A percentile compares a stretch with the other conserved stretches of the same genome.
Conservation (phyloP, 2,797 vertebrate genomes). For the Tachyglossus aculeatus region DNA sequence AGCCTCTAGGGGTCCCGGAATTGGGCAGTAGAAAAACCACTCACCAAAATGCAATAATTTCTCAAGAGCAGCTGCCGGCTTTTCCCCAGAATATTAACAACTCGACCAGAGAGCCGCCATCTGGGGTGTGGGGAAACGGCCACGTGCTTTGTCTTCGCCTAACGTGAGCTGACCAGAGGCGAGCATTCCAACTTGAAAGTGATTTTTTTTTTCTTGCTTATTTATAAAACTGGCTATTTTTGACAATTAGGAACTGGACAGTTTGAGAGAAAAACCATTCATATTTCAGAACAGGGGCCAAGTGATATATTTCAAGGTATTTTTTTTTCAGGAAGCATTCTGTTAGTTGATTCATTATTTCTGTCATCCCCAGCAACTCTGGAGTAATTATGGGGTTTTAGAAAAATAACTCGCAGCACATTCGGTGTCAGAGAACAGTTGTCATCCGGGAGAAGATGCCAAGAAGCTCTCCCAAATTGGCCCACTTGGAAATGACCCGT, state of each 20-base stretch:
- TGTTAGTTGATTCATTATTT: constrained; percentile 21
- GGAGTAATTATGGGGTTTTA: constrained; percentile 6
- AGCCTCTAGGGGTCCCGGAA: too few relatives aligned
- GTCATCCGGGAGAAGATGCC: constrained; percentile 16
- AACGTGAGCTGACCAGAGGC: constrained; percentile 39
- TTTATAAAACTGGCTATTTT: constrained; percentile 20
- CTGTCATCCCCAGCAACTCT: constrained; percentile 18
- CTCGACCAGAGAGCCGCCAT: constrained; percentile 26
- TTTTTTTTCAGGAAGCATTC: constrained; percentile 31
- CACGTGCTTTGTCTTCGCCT: constrained; percentile 30
- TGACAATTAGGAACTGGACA: constrained; percentile 27
- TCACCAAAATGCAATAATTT: constrained; percentile 34
- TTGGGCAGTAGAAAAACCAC: too few relatives aligned
- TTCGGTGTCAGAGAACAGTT: constrained; percentile 3
- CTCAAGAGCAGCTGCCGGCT: constrained; percentile 10
- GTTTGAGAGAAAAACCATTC: constrained; percentile 17
- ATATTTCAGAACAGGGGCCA: constrained; percentile 12
- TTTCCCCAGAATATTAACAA: constrained; percentile 26
- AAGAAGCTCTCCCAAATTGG: constrained; percentile 9
- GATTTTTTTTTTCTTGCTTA: constrained; percentile 20
- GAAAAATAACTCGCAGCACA: constrained; percentile 29
- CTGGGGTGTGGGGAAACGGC: constrained; percentile 1
- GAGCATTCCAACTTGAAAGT: constrained; percentile 34
- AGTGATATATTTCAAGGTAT: constrained; percentile 22
- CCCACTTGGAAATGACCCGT: constrained; percentile 2